Evolutionary conservation across 2,888 invertebrate species (phyloP).

Genomic region (Hypercompe scribonia): DNA sequence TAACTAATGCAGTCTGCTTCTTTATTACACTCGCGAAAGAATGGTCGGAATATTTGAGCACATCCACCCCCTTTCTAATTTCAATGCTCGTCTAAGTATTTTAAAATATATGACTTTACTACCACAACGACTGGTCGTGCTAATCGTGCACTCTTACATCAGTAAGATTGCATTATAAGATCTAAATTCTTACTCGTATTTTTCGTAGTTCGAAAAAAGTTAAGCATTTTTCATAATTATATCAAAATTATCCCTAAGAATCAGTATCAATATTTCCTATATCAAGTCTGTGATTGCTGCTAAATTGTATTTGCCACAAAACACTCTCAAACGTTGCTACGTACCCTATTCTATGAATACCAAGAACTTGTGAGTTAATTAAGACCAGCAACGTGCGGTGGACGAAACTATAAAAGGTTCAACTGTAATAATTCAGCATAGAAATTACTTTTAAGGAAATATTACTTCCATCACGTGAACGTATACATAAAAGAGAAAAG

Average conservation of each 20-base stretch:
- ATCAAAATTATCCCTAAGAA: constrained; percentile 53
- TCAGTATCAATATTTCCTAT: constrained; percentile 56
- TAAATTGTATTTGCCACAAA: constrained; percentile 53
- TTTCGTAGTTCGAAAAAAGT: constrained; percentile 19
- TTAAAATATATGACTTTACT: neutral
- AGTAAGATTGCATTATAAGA: neutral
- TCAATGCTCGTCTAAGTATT: neutral
- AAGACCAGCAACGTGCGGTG: constrained; percentile 40
- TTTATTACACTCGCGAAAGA: neutral
- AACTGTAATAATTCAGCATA: neutral
- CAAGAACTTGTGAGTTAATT: constrained; percentile 43
- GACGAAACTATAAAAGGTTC: constrained; percentile 5
- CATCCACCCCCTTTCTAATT: neutral
- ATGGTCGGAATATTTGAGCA: neutral
- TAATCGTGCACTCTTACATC: no score
- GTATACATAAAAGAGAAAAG: neutral
- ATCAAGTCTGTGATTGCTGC: constrained; percentile 56
- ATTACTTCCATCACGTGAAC: neutral
- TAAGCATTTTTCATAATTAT: constrained; percentile 22
- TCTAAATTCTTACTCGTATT: constrained; percentile 19
- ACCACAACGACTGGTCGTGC: no score
- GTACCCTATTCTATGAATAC: constrained; percentile 49
- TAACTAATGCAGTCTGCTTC: neutral
- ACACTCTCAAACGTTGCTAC: constrained; percentile 53
- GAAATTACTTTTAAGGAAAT: neutral